Percentiles rank a stretch among this genome's conserved stretches.
phyloP scores from a whole-genome alignment of 2,113 vertebrate genomes.

The Burhinus bistriatus region DNA sequence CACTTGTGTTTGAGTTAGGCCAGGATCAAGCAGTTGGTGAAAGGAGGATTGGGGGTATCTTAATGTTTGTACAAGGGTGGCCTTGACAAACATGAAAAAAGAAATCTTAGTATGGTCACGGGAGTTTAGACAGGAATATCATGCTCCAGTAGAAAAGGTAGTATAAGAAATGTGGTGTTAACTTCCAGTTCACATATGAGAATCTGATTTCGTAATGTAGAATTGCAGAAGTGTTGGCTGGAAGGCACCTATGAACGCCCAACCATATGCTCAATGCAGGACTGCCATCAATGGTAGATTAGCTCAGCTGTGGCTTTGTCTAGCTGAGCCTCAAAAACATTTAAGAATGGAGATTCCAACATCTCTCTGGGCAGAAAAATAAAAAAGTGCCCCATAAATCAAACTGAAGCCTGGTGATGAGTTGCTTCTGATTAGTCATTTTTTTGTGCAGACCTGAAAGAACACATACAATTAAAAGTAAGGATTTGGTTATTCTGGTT shows the following conservation, averaged over 20 bases:
- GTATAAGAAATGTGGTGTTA: neutral
- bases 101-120: neutral
- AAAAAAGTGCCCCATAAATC: neutral
- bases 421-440: constrained; percentile 7
- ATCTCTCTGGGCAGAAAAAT: neutral
- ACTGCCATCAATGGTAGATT: neutral
- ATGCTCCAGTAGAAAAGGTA: neutral
- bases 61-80: neutral
- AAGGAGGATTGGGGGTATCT: neutral
- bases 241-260: neutral
- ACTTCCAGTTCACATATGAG: neutral
- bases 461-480: rapidly evolving
- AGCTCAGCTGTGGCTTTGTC: neutral
- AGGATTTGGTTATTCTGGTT: neutral
- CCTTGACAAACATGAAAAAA: neutral
- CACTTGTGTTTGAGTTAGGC: neutral
- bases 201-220: constrained; percentile 40
- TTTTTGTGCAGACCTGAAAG: neutral
- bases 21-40: neutral
- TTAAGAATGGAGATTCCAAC: neutral
- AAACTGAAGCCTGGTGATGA: constrained; percentile 6
- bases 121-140: neutral
- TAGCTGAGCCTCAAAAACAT: neutral
- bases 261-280: neutral
- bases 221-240: neutral